Base-by-base conservation (phyloP, 1,140 invertebrate species). In the Batillaria attramentaria region DNA sequence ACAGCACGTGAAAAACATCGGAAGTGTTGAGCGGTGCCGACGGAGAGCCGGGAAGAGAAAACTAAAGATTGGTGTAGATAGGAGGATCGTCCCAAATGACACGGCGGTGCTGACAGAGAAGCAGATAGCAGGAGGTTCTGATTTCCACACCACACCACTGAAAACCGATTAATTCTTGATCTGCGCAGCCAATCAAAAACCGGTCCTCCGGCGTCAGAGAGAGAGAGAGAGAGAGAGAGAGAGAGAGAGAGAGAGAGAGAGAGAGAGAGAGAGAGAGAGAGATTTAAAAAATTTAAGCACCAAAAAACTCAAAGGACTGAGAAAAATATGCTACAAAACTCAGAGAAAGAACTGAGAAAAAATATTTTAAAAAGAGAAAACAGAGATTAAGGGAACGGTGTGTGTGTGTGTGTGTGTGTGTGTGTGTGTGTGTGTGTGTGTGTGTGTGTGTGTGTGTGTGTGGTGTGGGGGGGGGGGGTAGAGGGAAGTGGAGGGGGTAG, bases 81-180 rank as follows among this genome's bases (percentile, higher is more conserved):
- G 24, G 24, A 24, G 57, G 10, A n/a, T 10, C 35, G 68, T 39
- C 37, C 68, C 20, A 33, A n/a, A 42, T 42, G 37, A 42, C 68
- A n/a, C 24, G 8, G 18, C 18, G 28, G 68, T 70, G 68, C 39
- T 70, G 68, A 70, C 37, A 70, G 68, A 39, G 20, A n/a, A 24
- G 20, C 3, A n/a, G 68, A 70, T 41, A 70, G 68, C 3, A n/a
- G 41, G 28, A 18, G 2, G 68, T 13, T 70, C 37, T 70, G 39
- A 42, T 70, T 70, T 70, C 68, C n/a, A 18, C 68, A 42, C 68
- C 68, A 37, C 35, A 10, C 37, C 20, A 10, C 68, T 41, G 68
- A 70, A 70, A 42, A 70, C 68, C 68, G 68, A 70, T 70, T 70
- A 70, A 70, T 70, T 42, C 41, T 41, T 70, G 37, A 70, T 70